Evolutionary conservation across 2,113 vertebrate genomes (phyloP), one percentile per base, ranked within the genome.

Genomic region (Opisthocomus hoazin): DNA sequence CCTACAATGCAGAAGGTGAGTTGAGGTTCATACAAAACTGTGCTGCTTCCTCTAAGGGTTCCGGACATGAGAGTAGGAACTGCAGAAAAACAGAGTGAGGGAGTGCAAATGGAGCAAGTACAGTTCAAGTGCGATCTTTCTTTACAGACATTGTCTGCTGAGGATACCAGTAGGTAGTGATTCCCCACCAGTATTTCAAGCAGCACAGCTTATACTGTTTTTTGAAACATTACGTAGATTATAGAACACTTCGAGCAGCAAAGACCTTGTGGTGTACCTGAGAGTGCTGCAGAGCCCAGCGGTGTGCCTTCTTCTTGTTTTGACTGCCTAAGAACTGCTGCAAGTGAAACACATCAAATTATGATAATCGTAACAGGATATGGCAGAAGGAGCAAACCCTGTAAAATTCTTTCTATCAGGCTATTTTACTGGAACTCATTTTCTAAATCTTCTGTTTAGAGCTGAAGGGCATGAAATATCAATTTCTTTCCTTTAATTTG

Each of bases 341-440:
- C 12, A 54, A 87, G 29, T 46, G 43, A 57, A 84, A 41, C 34
- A 45, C n/a, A 54, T 50, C 12, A 30, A 32, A 54, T 76, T 60
- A 81, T 18, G 34, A 41, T 48, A 90, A 74, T 57, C 0, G 0
- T 69, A 84, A 70, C 45, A 56, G 32, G 64, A 76, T 71, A 66
- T 41, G 57, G 29, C 45, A 66, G 70, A 87, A 91, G 66, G 37
- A 77, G 41, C 21, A 76, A 66, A 58, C 43, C 26, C n/a, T 34
- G 21, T 88, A 73, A 77, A 69, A 48, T 86, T 51, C 39, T 89
- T 93, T 87, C 71, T 87, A 86, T 92, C 64, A 93, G 75, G 48
- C 48, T 94, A 43, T 96, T 95, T 94, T 93, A 85, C 73, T 87
- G 94, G 22, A 48, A 91, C 84, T 93, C 48, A 37, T 89, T 96